Conservation (phyloP, 2,113 vertebrate species). For the Scopus umbretta region DNA sequence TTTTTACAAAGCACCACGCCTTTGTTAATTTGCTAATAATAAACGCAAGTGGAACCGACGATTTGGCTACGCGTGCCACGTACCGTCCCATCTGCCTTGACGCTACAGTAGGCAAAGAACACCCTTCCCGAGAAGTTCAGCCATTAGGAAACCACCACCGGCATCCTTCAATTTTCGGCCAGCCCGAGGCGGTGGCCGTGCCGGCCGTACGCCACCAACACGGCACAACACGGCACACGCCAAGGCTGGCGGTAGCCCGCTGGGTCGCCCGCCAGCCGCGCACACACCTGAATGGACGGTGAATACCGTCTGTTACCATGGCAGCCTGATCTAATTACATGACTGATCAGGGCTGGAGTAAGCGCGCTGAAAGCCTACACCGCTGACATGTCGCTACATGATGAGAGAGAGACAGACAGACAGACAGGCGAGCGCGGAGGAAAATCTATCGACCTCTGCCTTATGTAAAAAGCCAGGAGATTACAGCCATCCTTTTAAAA, state of each 20-base stretch:
- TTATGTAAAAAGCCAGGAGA: constrained; percentile 16
- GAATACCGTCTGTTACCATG: constrained; percentile 81
- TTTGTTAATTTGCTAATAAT: constrained; percentile 54
- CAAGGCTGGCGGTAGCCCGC: constrained; percentile 29
- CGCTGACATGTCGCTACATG: constrained; percentile 69
- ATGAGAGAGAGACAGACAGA: constrained; percentile 48
- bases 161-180: background rate
- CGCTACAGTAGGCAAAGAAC: background rate
- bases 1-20: constrained; percentile 41
- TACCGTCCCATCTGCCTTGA: background rate
- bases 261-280: constrained; percentile 21
- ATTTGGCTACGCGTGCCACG: constrained; percentile 24
- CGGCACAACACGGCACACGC: background rate
- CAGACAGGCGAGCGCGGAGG: background rate
- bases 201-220: background rate
- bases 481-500: background rate
- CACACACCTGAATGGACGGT: constrained; percentile 76
- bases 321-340: constrained; percentile 82
- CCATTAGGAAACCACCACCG: background rate
- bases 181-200: background rate
- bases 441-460: constrained; percentile 51
- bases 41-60: background rate
- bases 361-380: constrained; percentile 68
- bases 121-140: constrained; percentile 18
- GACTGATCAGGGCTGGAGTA: constrained; percentile 75